These are phyloP conservation scores for Orthonyx spaldingii DNA, from an alignment of 2,113 vertebrate genomes.

Conservation along the genomic window DNA sequence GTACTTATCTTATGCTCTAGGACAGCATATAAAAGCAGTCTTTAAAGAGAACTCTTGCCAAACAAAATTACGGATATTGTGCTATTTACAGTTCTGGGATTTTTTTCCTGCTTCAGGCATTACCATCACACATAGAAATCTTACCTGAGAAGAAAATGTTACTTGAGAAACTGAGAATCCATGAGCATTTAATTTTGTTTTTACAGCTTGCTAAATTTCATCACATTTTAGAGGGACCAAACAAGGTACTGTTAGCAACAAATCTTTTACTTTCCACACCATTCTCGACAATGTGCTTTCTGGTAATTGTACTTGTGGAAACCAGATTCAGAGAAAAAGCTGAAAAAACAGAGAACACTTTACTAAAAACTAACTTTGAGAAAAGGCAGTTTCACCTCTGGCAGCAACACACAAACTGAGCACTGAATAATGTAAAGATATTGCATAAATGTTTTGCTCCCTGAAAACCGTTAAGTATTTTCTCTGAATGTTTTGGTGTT, in stretches of 20 bases:
- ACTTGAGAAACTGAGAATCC: background rate
- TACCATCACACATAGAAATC: background rate
- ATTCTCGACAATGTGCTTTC: rapidly evolving
- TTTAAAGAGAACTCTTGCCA: background rate
- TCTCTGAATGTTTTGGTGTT: background rate
- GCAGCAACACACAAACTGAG: background rate
- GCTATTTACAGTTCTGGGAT: background rate
- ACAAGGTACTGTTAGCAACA: background rate
- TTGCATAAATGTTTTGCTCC: background rate
- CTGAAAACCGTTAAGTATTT: background rate
- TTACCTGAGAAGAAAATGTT: background rate
- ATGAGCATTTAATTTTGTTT: background rate
- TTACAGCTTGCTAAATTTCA: background rate
- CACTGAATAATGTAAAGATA: background rate
- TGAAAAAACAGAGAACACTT: background rate
- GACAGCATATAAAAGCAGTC: background rate
- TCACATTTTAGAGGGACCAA: background rate
- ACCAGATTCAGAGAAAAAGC: background rate
- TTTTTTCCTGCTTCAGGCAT: background rate
- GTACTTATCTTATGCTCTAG: background rate
- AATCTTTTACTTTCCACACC: background rate
- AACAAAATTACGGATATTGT: background rate
- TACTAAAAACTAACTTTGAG: background rate
- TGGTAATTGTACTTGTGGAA: background rate
- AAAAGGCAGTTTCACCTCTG: background rate